Conservation (phyloP, 1,140 invertebrate genomes). For the Leguminivora glycinivorella region DNA sequence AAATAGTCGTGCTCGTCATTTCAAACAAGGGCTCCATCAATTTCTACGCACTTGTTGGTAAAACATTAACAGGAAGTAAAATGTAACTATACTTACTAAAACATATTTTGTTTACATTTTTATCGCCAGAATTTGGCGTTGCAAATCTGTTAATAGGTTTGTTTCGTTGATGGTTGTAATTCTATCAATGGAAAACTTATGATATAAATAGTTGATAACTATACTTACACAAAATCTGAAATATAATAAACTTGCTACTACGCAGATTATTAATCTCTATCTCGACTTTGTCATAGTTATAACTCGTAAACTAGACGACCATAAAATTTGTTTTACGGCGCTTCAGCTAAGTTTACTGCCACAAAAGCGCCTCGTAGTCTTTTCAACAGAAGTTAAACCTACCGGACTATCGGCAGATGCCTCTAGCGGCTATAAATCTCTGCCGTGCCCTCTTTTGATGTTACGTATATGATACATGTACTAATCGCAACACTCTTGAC, state of each 20-base stretch:
- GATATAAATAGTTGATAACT: background rate
- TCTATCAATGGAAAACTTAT: background rate
- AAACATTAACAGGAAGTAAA: background rate
- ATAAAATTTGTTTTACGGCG: conserved; percentile 24
- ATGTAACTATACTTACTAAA: no score
- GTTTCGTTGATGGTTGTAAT: background rate
- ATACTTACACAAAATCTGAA: background rate
- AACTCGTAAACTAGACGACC: conserved; percentile 23
- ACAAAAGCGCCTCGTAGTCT: conserved; percentile 24
- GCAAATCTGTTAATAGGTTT: no score
- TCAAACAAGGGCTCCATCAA: background rate
- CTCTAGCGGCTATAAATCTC: conserved; percentile 10
- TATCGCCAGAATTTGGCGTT: background rate
- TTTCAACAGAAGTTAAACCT: conserved; percentile 26
- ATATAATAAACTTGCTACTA: background rate
- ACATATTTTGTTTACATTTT: background rate
- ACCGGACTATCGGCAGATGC: conserved; percentile 22
- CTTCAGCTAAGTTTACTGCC: conserved; percentile 27
- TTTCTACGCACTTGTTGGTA: background rate
- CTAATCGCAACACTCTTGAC: background rate
- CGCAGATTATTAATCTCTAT: conserved; percentile 1
- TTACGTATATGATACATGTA: conserved; percentile 2
- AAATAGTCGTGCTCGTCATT: background rate
- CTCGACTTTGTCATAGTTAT: conserved; percentile 6
- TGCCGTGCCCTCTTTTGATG: conserved; percentile 22